Evolutionary conservation across 1,140 invertebrate genomes (phyloP), one percentile per base, ranked within the genome.

Genomic region (Cotesia glomerata): DNA sequence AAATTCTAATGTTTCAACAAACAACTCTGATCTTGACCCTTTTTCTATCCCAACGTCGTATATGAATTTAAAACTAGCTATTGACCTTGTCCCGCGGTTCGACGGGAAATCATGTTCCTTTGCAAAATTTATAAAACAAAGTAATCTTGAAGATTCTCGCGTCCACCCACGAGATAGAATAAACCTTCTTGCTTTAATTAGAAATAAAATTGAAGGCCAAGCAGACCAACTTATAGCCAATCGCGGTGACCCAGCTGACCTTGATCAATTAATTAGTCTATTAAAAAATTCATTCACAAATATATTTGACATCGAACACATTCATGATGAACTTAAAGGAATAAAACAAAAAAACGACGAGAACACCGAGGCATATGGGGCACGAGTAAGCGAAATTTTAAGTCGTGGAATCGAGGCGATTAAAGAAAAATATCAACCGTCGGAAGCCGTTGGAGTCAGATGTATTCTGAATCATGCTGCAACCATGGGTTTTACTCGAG

Each of bases 91-190:
- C 58, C 67, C 67, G 0, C 52, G 67, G 1, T 69, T 69, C 5
- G 67, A 58, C 14, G 67, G 67, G 0, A 69, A 69, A 54, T 58
- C 67, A 1, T 35, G 67, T 26, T 11, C 26, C 3, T n/a, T 34
- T 3, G 1, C 67, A n/a, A 69, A 69, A 49, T 69, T 69, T 59
- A 51, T 69, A 1, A 69, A 69, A 34, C 67, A 69, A 56, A 16
- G 13, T 7, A 69, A 69, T 36, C 67, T 69, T 1, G 54, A 54
- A 3, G 9, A 68, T 68, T 52, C 39, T 3, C 67, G 52, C 5
- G 52, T 59, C 1, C 26, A 59, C 16, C 54, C 67, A 0, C 16
- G n/a, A 5, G 54, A 69, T 32, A 35, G 32, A 52, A 34, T 69
- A 11, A 69, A 69, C 26, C 18, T 69, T 0, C 54, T 69, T 4